Evolutionary conservation across 2,888 invertebrate species (phyloP), one percentile per base, ranked within the genome.

Genomic region (Operophtera brumata): DNA sequence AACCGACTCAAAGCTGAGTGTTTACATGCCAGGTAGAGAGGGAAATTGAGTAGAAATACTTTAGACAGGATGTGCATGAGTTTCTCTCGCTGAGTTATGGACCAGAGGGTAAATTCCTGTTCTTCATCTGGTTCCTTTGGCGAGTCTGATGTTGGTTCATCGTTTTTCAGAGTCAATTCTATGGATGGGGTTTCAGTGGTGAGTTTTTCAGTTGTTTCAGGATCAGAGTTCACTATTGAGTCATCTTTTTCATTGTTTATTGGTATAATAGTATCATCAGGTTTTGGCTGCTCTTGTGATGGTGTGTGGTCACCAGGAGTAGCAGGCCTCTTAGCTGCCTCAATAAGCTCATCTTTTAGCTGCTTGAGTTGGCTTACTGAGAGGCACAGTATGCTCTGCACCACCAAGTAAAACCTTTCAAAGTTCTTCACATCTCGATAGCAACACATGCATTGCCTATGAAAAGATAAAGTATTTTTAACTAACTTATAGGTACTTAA

Each of bases 401-500:
- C 95, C 69, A 98, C 92, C 74, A 95, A 92, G 82, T 96, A 96
- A 82, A 97, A 96, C 67, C 96, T 93, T 78, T 97, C 97, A 86
- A 96, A 95, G 85, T 97, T 97, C 84, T 97, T 97, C 54, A 94
- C 93, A 88, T 97, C 97, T 69, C 97, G 93, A 84, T 96, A 97
- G 85, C 97, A 96, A 86, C 98, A 98, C 94, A 97, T 96, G 80
- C 98, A 98, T 91, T 98, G 97, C 80, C 97, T 96, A 83, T 57
- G 92, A 91, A 42, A 62, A 20, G 36, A 54, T 26, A 32, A 47
- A 43, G 6, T 28, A 34, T 6, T 36, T 7, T 36, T 6, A 5
- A 3, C 4, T 20, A 2, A 20, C 2, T 20, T 20, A 20, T n/a
- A n/a, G n/a, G n/a, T n/a, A n/a, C n/a, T n/a, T n/a, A n/a, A n/a